Percentiles rank a stretch among this genome's conserved stretches.
Conservation (phyloP, 1,140 invertebrate genomes). For the Papilio helenus region DNA sequence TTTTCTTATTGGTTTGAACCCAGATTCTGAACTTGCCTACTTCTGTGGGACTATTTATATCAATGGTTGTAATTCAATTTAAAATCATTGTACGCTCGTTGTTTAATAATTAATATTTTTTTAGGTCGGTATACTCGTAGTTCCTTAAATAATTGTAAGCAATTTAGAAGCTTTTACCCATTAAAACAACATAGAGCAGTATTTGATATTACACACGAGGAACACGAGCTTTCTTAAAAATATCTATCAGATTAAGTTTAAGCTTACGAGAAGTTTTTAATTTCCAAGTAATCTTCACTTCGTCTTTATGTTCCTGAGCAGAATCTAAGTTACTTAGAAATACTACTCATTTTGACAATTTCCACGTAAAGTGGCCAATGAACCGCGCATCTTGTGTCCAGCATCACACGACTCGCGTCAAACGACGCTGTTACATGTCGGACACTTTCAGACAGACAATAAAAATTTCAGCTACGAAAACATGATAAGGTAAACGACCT, state of each 20-base stretch:
- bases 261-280: background rate
- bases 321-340: constrained; percentile 10
- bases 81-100: too few species aligned
- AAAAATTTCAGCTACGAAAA: background rate
- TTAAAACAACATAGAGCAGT: background rate
- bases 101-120: too few species aligned
- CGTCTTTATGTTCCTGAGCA: background rate
- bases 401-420: background rate
- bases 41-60: background rate
- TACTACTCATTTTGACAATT: background rate
- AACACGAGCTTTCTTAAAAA: background rate
- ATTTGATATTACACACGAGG: background rate
- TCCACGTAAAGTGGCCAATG: background rate
- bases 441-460: background rate
- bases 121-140: too few species aligned
- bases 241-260: background rate
- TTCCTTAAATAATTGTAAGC: too few species aligned
- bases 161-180: too few species aligned
- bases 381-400: background rate
- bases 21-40: background rate
- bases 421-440: background rate
- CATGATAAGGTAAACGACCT: background rate
- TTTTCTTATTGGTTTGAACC: background rate
- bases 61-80: too few species aligned
- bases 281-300: background rate